Evolutionary conservation across 2,797 vertebrate genomes (phyloP).

Genomic region (Agapornis canus): DNA sequence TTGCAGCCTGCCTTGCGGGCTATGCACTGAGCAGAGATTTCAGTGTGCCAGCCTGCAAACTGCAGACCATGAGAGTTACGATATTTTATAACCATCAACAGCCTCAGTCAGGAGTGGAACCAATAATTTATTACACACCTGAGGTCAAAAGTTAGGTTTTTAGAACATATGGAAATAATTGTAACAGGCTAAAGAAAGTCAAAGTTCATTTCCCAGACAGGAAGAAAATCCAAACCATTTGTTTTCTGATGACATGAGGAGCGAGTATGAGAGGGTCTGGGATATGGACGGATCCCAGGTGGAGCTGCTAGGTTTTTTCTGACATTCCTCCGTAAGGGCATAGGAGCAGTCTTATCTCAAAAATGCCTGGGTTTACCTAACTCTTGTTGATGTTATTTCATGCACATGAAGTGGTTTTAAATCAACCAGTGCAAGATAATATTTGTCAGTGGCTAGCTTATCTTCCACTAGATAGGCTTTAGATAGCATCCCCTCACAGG

Average conservation of each 20-base stretch:
- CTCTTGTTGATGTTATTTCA: slow-evolving; percentile 50
- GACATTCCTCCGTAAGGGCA: neutral
- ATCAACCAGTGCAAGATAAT: slow-evolving; percentile 22
- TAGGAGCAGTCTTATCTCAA: slow-evolving; percentile 61
- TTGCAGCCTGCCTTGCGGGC: neutral
- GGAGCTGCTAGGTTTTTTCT: neutral
- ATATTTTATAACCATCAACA: neutral
- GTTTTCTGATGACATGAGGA: neutral
- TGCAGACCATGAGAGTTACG: neutral
- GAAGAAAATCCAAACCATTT: slow-evolving; percentile 4
- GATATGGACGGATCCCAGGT: neutral
- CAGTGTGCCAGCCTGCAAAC: neutral
- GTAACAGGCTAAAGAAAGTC: neutral
- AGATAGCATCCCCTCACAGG: slow-evolving; percentile 13
- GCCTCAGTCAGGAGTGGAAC: neutral
- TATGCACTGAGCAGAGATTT: neutral
- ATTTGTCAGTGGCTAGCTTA: slow-evolving; percentile 40
- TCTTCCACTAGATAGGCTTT: slow-evolving; percentile 48
- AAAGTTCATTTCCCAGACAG: neutral
- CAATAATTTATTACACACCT: slow-evolving; percentile 17
- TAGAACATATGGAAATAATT: neutral
- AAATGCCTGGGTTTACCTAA: slow-evolving; percentile 46
- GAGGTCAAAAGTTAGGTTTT: slow-evolving; percentile 3
- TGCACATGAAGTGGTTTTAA: neutral
- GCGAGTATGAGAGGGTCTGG: neutral